Percentiles rank a stretch among this genome's conserved stretches.
Conservation (phyloP, 2,888 invertebrate genomes). For the Hylaea fasciaria region DNA sequence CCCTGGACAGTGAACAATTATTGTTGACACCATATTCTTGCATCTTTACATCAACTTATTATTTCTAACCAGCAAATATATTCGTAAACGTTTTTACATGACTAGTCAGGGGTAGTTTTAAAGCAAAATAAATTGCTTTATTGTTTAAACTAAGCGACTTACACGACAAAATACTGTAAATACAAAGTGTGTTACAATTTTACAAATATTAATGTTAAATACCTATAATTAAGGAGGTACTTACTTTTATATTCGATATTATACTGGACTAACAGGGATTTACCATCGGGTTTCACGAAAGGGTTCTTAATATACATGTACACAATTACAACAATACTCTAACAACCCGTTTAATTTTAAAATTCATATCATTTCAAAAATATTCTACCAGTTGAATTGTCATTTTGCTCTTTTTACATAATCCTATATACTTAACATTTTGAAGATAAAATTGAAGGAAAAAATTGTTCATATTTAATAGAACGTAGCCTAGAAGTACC, state of each 20-base stretch:
- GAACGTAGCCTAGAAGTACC: too few species aligned
- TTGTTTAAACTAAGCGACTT: slow-evolving; percentile 18
- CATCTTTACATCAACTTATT: slow-evolving; percentile 17
- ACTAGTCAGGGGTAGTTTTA: slow-evolving; percentile 33
- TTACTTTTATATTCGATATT: slow-evolving; percentile 23
- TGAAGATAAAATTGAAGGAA: background rate
- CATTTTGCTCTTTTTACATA: slow-evolving; percentile 17
- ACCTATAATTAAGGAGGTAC: slow-evolving; percentile 20
- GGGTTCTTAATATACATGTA: slow-evolving; percentile 4
- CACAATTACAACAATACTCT: slow-evolving; percentile 2
- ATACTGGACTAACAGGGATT: slow-evolving; percentile 14
- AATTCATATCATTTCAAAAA: slow-evolving; percentile 1
- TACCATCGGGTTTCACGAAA: background rate
- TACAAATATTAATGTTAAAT: slow-evolving; percentile 16
- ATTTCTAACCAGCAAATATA: slow-evolving; percentile 25
- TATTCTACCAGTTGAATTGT: slow-evolving; percentile 12
- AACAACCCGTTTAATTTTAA: slow-evolving; percentile 4
- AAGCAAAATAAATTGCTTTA: slow-evolving; percentile 26
- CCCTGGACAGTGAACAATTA: slow-evolving; percentile 22
- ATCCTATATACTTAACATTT: background rate
- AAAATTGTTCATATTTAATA: background rate
- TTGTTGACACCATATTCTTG: slow-evolving; percentile 22
- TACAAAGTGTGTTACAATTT: slow-evolving; percentile 15
- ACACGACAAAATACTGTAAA: slow-evolving; percentile 24
- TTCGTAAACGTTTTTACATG: slow-evolving; percentile 27